These are phyloP conservation scores for Solenopsis invicta DNA, from an alignment of 1,140 invertebrate species.

Conservation along the genomic window DNA sequence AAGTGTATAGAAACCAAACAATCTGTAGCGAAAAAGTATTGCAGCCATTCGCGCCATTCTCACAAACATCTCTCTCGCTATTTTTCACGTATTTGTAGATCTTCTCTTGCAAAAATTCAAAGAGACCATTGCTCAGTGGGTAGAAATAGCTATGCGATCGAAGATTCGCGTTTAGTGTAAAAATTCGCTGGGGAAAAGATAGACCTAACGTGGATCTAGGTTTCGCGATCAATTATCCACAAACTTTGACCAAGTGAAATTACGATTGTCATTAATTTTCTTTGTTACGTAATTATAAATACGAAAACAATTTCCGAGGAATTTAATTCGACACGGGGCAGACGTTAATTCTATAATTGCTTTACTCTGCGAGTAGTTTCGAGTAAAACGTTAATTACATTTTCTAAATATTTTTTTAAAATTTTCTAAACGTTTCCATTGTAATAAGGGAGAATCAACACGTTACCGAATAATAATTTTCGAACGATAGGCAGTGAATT, in stretches of 20 bases:
- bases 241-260: conserved; percentile 41
- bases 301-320: neutral
- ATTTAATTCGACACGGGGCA: neutral
- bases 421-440: neutral
- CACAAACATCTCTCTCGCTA: conserved; percentile 31
- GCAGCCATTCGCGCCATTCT: conserved; percentile 24
- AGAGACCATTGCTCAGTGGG: conserved; percentile 25
- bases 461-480: conserved; percentile 5
- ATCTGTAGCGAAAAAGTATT: conserved; percentile 41
- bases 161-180: conserved; percentile 65
- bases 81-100: conserved; percentile 41
- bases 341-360: neutral
- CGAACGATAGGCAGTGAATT: neutral
- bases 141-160: conserved; percentile 58
- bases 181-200: conserved; percentile 64
- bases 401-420: neutral
- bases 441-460: neutral
- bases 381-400: neutral
- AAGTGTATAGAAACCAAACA: conserved; percentile 48
- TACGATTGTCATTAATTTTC: conserved; percentile 22
- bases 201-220: conserved; percentile 66
- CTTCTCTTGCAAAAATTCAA: conserved; percentile 46
- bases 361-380: neutral
- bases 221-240: conserved; percentile 20
- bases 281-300: neutral